Evolutionary conservation across 2,797 vertebrate genomes (phyloP), one percentile per base, ranked within the genome.

Genomic region (Argyrosomus regius): DNA sequence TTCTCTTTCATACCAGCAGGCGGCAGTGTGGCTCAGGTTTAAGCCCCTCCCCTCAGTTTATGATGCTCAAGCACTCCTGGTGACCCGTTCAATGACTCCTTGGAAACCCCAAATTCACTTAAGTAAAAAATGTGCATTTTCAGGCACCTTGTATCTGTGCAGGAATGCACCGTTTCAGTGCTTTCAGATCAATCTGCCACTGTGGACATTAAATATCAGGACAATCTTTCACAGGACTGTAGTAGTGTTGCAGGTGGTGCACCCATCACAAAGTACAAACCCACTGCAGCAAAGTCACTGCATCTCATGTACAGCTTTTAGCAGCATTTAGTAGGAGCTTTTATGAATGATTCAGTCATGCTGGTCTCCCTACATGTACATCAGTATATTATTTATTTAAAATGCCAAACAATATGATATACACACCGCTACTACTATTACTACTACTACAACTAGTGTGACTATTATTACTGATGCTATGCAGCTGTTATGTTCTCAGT

Each of bases 1-100:
- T 78, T 11, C 57, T 60, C 16, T 54, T 28, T 50, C 3, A 2
- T 39, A 70, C 76, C 93, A 92, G 78, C 78, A 91, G 92, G 74
- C 3, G 83, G 90, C 83, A 65, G 22, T 86, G 61, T 83, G 28
- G 5, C 17, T 18, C 50, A 77, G 13, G 1, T 20, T 77, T 63
- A 83, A 80, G 72, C 85, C 54, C 75, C 86, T 66, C 81, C 84
- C 72, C 49, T 74, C 11, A 39, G 16, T 28, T 54, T 52, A 61
- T 76, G 53, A 50, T 3, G 13, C 58, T 66, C 7, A 20, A 54
- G 13, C 46, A 7, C 17, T 53, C 17, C 50, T 58, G 2, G 6
- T 84, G 83, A 77, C 5, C 7, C 73, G 10, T 90, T 86, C 58
- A 82, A 0, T 0, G 59, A 64, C 48, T 41, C 39, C 49, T 77